Conservation (phyloP, 2,113 vertebrate species). For the Eurystomus gularis region DNA sequence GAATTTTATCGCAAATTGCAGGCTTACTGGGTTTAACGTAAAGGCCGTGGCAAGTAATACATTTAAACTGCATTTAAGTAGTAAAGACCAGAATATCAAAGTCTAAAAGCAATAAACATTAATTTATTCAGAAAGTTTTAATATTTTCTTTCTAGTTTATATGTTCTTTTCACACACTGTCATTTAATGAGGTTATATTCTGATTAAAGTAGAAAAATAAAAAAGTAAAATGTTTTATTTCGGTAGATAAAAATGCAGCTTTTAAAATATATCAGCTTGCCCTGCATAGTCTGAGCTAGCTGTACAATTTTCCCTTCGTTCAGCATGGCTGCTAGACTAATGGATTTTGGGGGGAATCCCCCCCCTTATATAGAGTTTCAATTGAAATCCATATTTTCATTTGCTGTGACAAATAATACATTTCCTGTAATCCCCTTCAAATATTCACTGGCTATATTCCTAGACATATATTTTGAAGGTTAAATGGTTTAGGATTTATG, state of each 20-base stretch:
- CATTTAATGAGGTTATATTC: constrained; percentile 67
- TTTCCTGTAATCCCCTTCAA: constrained; percentile 42
- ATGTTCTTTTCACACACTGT: constrained; percentile 57
- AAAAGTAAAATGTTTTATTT: constrained; percentile 49
- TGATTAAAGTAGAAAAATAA: constrained; percentile 63
- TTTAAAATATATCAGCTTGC: constrained; percentile 1
- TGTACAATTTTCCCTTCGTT: background rate
- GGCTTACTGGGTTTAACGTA: constrained; percentile 59
- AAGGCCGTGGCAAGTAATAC: constrained; percentile 68
- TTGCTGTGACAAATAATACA: constrained; percentile 32
- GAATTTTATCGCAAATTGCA: constrained; percentile 69
- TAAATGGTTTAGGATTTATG: constrained; percentile 53
- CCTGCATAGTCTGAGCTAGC: background rate
- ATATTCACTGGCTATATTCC: constrained; percentile 9
- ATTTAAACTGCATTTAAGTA: constrained; percentile 77
- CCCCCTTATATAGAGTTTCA: background rate
- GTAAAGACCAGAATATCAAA: constrained; percentile 64
- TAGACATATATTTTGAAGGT: constrained; percentile 28
- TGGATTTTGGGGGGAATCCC: background rate
- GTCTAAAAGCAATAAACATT: constrained; percentile 64
- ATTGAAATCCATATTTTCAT: constrained; percentile 48
- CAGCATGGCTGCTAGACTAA: background rate
- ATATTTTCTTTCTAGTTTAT: constrained; percentile 61
- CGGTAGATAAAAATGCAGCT: constrained; percentile 24
- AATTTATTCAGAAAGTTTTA: constrained; percentile 70